Evolutionary conservation across 2,113 vertebrate species (phyloP).

Genomic region (Theropithecus gelada): DNA sequence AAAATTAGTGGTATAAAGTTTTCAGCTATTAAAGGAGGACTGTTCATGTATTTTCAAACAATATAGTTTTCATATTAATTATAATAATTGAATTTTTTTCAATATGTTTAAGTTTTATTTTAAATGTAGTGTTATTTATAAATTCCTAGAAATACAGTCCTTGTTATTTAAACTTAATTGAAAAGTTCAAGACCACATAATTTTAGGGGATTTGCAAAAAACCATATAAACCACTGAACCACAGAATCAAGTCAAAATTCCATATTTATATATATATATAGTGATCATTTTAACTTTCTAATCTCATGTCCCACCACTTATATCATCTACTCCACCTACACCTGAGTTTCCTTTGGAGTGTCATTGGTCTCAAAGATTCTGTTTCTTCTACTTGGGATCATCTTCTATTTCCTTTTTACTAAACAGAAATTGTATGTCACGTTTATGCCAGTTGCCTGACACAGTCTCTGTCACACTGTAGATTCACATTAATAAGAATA

Average conservation of each 20-base stretch:
- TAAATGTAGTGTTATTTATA: background rate
- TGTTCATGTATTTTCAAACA: background rate
- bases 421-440: background rate
- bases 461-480: background rate
- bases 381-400: background rate
- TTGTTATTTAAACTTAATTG: background rate
- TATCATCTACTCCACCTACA: background rate
- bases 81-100: background rate
- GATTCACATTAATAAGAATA: background rate
- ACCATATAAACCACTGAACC: background rate
- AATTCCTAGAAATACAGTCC: background rate
- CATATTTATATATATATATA: background rate
- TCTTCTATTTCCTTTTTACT: background rate
- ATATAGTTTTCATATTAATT: background rate
- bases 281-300: background rate
- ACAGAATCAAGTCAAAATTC: background rate
- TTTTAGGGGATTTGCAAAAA: background rate
- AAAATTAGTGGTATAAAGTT: background rate
- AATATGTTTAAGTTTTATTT: background rate
- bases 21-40: background rate
- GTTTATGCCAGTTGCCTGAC: background rate
- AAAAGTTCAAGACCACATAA: background rate
- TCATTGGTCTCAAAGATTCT: background rate
- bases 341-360: background rate
- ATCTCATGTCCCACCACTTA: background rate